Base-by-base conservation (phyloP, 1,140 invertebrate genomes). In the Drosophila rufa region DNA sequence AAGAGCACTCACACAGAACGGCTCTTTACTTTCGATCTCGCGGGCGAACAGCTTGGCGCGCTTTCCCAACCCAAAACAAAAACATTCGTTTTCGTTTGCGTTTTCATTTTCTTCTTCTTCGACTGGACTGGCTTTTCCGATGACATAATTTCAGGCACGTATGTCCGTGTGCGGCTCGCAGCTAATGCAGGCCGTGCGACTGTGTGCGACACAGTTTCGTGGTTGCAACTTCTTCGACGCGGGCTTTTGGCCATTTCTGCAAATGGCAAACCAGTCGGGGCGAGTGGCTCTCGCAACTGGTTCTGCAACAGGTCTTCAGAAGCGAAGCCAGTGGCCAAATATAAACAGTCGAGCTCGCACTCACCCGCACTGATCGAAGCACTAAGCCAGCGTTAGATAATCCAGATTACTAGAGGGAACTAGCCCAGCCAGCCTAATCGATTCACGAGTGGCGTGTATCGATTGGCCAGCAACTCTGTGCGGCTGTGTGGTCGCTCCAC, bases 191-290 rank as follows among this genome's bases (percentile, higher is more conserved):
- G 19, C 53, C 8, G 14, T 84, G 57, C 47, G 42, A 5, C 45
- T 59, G 83, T 87, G 62, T 87, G 84, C 83, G 84, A 89, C 83
- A 87, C 83, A 87, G 84, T 89, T 87, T 87, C 79, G 50, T 69
- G 75, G 67, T 65, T 86, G 83, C 80, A 74, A 87, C 77, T 83
- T 87, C 83, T 87, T 89, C 83, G 82, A 56, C 59, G 61, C 43
- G 53, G 42, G 62, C 62, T 62, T 75, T 80, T 81, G 80, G 67
- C 53, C 61, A 70, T 79, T 80, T 82, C 77, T 65, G 84, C 76
- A 87, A 87, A 87, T 80, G 59, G 84, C 73, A 83, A 87, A 89
- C 84, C 83, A 70, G 82, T 87, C 85, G 51, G 11, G 6, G 47
- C 57, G 60, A 25, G 38, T 45, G 42, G 55, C 50, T 68, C 55